Evolutionary conservation across 2,797 vertebrate species (phyloP), one percentile per base, ranked within the genome.

Genomic region (Lateolabrax maculatus): DNA sequence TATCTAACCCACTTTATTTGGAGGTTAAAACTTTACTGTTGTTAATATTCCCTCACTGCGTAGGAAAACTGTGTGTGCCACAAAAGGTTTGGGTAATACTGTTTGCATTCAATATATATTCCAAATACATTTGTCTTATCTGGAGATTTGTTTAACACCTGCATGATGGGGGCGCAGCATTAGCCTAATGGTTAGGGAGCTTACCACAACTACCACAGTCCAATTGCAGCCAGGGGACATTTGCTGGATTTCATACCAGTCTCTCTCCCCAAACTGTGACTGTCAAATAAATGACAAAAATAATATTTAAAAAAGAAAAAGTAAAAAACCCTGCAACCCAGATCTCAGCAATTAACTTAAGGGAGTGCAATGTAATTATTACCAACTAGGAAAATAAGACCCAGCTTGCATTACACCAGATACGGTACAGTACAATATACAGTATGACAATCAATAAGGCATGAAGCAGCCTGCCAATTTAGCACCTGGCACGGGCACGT

Each of bases 11-110:
- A 63, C 15, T 49, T 67, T 31, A 63, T 49, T 55, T 29, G 10
- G 15, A 46, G 12, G 34, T 46, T 61, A 70, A 82, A 63, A 21
- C 15, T 76, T 27, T 46, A 37, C 18, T 10, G 49, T 58, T 21
- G 52, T 34, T 34, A 61, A 37, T n/a, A 53, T 57, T 46, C 11
- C 10, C 25, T 19, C n/a, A 36, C 25, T 23, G 41, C 27, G 53
- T 1, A 41, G 19, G 39, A 69, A 68, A 72, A 73, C 25, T 34
- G 11, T 21, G 23, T 31, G 23, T 6, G 1, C 9, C 21, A 64
- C 10, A 64, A 6, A 48, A 8, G 11, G 18, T 62, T 48, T 64
- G 37, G 21, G 19, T 36, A 34, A 52, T 29, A 48, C 6, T 0
- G 3, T 61, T 69, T 69, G 12, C 29, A 53, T 43, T 69, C 11